Base-by-base conservation (phyloP, 2,888 invertebrate species). In the Latrodectus hesperus region DNA sequence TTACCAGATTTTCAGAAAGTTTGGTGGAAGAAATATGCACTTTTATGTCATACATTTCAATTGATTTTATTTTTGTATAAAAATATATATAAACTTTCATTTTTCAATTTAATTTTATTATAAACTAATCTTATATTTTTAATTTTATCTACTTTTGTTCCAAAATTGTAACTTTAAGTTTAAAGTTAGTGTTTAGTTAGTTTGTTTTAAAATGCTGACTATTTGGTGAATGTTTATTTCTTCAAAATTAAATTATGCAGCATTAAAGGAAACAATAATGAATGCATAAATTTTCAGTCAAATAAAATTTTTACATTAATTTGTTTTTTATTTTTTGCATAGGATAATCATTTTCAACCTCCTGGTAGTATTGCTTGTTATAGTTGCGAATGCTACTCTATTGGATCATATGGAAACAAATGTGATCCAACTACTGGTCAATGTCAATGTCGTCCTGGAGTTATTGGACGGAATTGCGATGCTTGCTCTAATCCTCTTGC, bases 381-480 rank as follows among this genome's bases (percentile, higher is more conserved):
- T 10, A 96, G 97, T 0, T 99, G 99, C 92, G 95, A 96, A 91
- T 99, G 99, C 92, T 98, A 98, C 92, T 94, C 96, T 22, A 95
- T 96, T 0, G 99, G 98, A 0, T 96, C 97, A 0, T 94, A 94
- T 88, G 96, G 95, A 90, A 90, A 91, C 17, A 89, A 91, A 74
- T 99, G 99, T 92, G 95, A 97, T 91, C 93, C 93, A 0, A 92
- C 94, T 55, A 95, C 95, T 0, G 98, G 99, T 0, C 98, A 98
- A 92, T 99, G 99, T 92, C 93, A 95, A 90, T 99, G 99, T 91
- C 94, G 96, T 38, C 94, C 95, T 73, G 98, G 98, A 0, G 98
- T 99, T 49, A 96, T 97, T 55, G 98, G 99, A n/a, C 94, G 96
- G 64, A 95, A 96, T 6, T 99, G 99, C 92, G 98, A 99, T 91